A percentile compares a stretch with the other conserved stretches of the same genome.
Conservation (phyloP, 2,888 invertebrate genomes). For the Drepanosiphum platanoidis region DNA sequence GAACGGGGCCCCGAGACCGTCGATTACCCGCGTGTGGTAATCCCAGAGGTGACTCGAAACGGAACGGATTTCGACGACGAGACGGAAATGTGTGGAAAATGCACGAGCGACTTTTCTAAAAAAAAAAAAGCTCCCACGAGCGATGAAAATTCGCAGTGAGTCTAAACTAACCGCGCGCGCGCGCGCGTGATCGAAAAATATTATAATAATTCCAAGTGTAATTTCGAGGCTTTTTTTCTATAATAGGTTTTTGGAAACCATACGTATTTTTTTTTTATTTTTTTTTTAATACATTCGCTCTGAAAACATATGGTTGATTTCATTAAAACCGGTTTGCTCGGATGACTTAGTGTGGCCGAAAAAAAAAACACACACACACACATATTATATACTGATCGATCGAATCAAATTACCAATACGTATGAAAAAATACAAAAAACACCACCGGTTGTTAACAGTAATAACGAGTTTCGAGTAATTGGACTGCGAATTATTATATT, state of each 20-base stretch:
- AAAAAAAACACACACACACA: not conserved
- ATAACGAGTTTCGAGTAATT: conserved; percentile 41
- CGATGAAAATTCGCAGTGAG: no score
- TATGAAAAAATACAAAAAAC: conserved; percentile 35
- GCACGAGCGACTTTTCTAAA: no score
- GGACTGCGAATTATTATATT: conserved; percentile 35
- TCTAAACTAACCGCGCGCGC: not conserved
- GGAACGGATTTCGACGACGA: no score
- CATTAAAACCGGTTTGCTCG: conserved; percentile 35
- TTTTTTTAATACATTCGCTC: conserved; percentile 1
- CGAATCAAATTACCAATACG: conserved; percentile 46
- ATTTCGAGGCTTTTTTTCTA: conserved; percentile 5
- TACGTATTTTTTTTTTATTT: no score
- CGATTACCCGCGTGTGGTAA: no score
- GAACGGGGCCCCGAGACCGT: no score
- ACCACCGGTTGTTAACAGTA: not conserved
- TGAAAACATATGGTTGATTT: conserved; percentile 46
- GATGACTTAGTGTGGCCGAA: not conserved
- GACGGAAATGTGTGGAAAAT: no score
- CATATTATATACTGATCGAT: conserved; percentile 17
- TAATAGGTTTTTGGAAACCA: conserved; percentile 30
- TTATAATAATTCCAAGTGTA: not conserved
- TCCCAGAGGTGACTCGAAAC: no score
- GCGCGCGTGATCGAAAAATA: not conserved
- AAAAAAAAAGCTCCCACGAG: no score